Base-by-base conservation (phyloP, 1,140 invertebrate species). In the Meteorus sp. region DNA sequence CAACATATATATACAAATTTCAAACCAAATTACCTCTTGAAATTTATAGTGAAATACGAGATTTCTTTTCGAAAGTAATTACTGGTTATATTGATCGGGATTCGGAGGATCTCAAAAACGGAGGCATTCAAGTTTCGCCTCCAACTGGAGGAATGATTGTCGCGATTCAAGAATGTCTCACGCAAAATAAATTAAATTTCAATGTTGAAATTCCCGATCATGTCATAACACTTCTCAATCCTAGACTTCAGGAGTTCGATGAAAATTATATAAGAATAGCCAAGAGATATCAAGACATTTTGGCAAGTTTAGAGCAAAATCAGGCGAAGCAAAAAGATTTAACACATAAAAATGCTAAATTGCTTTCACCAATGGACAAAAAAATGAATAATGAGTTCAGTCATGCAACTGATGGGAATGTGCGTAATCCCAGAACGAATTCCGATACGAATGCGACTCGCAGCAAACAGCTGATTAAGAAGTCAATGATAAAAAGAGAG, bases 161-260 rank as follows among this genome's bases (percentile, higher is more conserved):
- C 0, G 61, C 63, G 6, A 71, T 76, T 44, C 72, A 80, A 4
- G 74, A 76, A 50, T 69, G 66, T 43, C 37, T 75, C 8, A 56
- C 64, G 1, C 37, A 64, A 3, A 19, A 72, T 52, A 44, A 77
- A 29, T 54, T 85, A 0, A 71, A 76, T 23, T 81, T 86, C 45
- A 69, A 82, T 50, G 73, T 85, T 25, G 73, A 83, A 35, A 80
- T 88, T 52, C 86, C 86, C 0, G 84, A 86, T 19, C 81, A 86
- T 47, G 74, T 86, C 7, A 81, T 88, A 25, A 79, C 84, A 50
- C 69, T n/a, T n/a, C n/a, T 88, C 23, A 85, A 88, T 72, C 83
- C 83, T 0, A 75, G 74, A 22, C 65, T 85, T 2, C 66, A 78
- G 9, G 79, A 83, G 27, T 79, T 78, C 44, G 81, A 85, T 60